A percentile compares a stretch with the other conserved stretches of the same genome.
Conservation (phyloP, 2,888 invertebrate species). For the Drosophila meridionalis region DNA sequence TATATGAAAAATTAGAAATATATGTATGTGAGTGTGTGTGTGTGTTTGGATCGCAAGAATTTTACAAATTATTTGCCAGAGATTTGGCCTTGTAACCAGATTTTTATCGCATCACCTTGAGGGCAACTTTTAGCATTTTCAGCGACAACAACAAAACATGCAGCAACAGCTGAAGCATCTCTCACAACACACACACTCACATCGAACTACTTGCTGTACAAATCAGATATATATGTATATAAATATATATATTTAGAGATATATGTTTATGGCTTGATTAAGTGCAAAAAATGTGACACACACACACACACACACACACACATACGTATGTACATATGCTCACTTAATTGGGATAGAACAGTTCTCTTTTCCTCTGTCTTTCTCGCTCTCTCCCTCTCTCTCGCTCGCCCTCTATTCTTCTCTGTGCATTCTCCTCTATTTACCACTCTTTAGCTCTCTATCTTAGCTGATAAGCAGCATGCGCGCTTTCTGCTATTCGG, state of each 20-base stretch:
- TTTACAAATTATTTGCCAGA: slow-evolving; percentile 31
- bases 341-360: slow-evolving; percentile 30
- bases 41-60: slow-evolving; percentile 8
- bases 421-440: slow-evolving; percentile 8
- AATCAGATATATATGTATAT: slow-evolving; percentile 24
- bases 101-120: slow-evolving; percentile 61
- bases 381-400: background rate
- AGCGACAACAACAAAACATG: slow-evolving; percentile 32
- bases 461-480: slow-evolving; percentile 52
- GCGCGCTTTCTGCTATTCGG: slow-evolving; percentile 41
- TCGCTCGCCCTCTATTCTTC: background rate
- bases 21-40: background rate
- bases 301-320: background rate
- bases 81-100: slow-evolving; percentile 40
- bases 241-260: slow-evolving; percentile 38
- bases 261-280: slow-evolving; percentile 48
- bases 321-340: slow-evolving; percentile 16
- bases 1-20: background rate
- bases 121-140: slow-evolving; percentile 44
- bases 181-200: slow-evolving; percentile 14
- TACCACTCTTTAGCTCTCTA: slow-evolving; percentile 12
- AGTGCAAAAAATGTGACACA: slow-evolving; percentile 35
- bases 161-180: slow-evolving; percentile 51
- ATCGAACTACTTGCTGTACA: slow-evolving; percentile 2
- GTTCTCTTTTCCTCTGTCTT: slow-evolving; percentile 5